A percentile compares a stretch with the other conserved stretches of the same genome.
phyloP scores from a whole-genome alignment of 2,797 vertebrate genomes.

The Coluber constrictor region DNA sequence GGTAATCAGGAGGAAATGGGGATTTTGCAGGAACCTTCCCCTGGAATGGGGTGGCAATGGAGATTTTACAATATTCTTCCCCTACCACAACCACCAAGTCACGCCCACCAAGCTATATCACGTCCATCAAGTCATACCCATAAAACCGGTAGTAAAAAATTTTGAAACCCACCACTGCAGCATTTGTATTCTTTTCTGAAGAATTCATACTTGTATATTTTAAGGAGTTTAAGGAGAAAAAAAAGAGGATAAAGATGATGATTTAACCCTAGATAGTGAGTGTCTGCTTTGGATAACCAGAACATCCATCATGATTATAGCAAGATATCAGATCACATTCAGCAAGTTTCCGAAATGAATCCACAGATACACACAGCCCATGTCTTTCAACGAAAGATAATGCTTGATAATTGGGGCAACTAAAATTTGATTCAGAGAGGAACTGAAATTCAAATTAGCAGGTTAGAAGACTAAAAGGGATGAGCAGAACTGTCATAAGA shows the following conservation, averaged over 20 bases:
- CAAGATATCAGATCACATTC: neutral
- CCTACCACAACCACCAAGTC: no score
- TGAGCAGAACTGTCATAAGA: neutral
- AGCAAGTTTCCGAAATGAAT: neutral
- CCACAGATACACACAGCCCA: neutral
- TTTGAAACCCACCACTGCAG: neutral
- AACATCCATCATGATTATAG: neutral
- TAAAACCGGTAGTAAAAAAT: no score
- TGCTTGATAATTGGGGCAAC: neutral
- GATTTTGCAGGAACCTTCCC: no score
- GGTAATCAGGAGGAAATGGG: no score
- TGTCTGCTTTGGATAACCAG: neutral
- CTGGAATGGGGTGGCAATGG: no score
- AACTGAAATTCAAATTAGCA: conserved; percentile 13
- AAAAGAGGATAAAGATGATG: neutral
- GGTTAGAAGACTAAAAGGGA: neutral
- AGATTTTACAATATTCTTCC: no score
- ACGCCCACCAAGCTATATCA: no score
- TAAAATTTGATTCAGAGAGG: neutral
- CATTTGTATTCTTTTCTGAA: neutral
- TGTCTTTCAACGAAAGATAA: conserved; percentile 12
- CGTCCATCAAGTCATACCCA: no score
- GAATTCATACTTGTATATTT: neutral
- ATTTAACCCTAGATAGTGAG: neutral
- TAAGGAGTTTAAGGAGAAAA: neutral